Base-by-base conservation (phyloP, 2,888 invertebrate genomes). In the Yponomeuta malinellus region DNA sequence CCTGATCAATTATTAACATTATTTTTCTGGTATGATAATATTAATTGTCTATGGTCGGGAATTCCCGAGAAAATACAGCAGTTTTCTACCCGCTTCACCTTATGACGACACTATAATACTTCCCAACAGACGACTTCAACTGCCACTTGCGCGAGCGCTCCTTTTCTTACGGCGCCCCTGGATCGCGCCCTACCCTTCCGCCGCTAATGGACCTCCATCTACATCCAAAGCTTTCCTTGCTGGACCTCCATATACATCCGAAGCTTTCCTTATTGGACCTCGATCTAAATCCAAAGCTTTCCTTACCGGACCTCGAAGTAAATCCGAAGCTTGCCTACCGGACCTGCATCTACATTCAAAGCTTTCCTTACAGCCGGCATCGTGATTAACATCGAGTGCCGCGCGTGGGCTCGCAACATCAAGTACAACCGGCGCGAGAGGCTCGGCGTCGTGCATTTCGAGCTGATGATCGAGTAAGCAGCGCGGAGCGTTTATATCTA, bases 381-480 rank as follows among this genome's bases (percentile, higher is more conserved):
- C 72, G 78, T 94, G 48, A 94, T 94, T 75, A 96, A 95, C 78
- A 93, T 98, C 37, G 97, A 97, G 81, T 98, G 98, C 79, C 95
- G 96, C 72, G 96, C 97, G 31, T 98, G 97, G 97, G 97, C 97
- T 23, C 95, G 94, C 80, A 98, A 98, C 83, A 96, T 98, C 72
- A 78, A 89, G 59, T 97, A 97, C 85, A 88, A 88, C 74, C 92
- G 94, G 48, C 89, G 92, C 67, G 95, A 97, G 77, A 94, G 96
- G 71, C 83, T 90, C 72, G 94, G 94, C 0, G 88, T 94, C 10
- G 94, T 94, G 1, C 93, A 94, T 77, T 94, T 94, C 81, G 94
- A 94, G 76, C 72, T 94, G 12, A 88, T 93, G 87, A 85, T 94
- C 72, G 94, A 94, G 75, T 92, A 88, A 77, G 73, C 71, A 37